Conservation (phyloP, 2,113 vertebrate genomes). For the Engraulis encrasicolus region DNA sequence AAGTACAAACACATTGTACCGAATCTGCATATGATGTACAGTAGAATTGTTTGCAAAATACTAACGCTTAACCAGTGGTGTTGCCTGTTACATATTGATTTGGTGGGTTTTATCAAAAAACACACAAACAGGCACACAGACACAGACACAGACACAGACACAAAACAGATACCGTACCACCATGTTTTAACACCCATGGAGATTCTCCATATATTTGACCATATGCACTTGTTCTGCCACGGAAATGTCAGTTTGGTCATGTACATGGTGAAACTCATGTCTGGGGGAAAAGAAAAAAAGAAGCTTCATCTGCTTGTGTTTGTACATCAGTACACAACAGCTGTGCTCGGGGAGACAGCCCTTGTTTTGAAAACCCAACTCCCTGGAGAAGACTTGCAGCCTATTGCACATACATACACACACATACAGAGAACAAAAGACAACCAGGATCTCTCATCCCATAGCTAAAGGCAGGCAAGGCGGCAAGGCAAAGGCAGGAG, state of each 20-base stretch:
- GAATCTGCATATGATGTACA: not conserved
- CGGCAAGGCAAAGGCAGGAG: no score
- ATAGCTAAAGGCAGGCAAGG: not conserved
- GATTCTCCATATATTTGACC: not conserved
- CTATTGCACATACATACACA: slow-evolving; percentile 39
- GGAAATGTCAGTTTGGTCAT: slow-evolving; percentile 53
- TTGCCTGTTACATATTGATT: no score
- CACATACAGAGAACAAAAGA: not conserved
- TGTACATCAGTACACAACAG: slow-evolving; percentile 63
- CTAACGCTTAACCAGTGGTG: no score
- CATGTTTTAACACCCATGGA: not conserved
- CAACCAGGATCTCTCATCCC: not conserved
- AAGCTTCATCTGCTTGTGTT: slow-evolving; percentile 66
- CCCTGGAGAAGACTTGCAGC: slow-evolving; percentile 55
- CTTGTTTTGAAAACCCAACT: slow-evolving; percentile 58
- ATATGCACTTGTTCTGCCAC: slow-evolving; percentile 48
- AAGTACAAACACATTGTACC: not conserved
- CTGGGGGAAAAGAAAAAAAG: no score
- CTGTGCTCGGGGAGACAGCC: slow-evolving; percentile 56
- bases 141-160: slow-evolving; percentile 49
- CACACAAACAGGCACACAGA: not conserved
- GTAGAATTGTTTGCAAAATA: no score
- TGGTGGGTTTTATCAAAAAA: not conserved
- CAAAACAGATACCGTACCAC: slow-evolving; percentile 35
- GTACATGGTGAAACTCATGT: slow-evolving; percentile 35